Conservation (phyloP, 1,140 invertebrate species). For the Caenorhabditis remanei region DNA sequence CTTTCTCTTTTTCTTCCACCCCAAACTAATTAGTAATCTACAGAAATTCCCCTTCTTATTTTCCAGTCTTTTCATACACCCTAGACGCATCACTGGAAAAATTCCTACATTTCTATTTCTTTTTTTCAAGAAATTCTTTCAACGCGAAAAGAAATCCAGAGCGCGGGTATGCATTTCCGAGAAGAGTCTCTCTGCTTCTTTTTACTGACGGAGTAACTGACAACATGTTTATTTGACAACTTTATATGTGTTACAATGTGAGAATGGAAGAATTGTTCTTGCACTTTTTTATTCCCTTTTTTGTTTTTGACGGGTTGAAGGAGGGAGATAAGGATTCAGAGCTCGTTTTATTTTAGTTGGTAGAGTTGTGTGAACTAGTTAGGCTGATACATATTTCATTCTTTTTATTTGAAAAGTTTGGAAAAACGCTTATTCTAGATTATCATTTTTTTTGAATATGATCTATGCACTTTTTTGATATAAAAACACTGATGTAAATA, state of each 20-base stretch:
- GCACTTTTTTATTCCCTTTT: not conserved
- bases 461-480: no score
- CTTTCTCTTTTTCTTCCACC: not conserved
- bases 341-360: not conserved
- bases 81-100: no score
- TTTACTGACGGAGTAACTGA: not conserved
- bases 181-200: conserved; percentile 11
- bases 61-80: conserved; percentile 16
- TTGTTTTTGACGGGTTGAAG: not conserved
- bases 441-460: no score
- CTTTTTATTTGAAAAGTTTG: no score
- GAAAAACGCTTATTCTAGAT: no score
- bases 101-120: no score
- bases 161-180: conserved; percentile 22
- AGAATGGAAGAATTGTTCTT: no score
- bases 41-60: conserved; percentile 25
- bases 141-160: conserved; percentile 35
- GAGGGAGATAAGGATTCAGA: not conserved
- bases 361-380: no score
- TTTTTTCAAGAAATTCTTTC: not conserved
- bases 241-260: conserved; percentile 49
- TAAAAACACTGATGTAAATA: no score
- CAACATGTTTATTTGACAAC: conserved; percentile 50
- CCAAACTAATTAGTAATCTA: conserved; percentile 55
- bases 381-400: no score